Evolutionary conservation across 2,113 vertebrate species (phyloP).

Genomic region (Kobus ellipsiprymnus): DNA sequence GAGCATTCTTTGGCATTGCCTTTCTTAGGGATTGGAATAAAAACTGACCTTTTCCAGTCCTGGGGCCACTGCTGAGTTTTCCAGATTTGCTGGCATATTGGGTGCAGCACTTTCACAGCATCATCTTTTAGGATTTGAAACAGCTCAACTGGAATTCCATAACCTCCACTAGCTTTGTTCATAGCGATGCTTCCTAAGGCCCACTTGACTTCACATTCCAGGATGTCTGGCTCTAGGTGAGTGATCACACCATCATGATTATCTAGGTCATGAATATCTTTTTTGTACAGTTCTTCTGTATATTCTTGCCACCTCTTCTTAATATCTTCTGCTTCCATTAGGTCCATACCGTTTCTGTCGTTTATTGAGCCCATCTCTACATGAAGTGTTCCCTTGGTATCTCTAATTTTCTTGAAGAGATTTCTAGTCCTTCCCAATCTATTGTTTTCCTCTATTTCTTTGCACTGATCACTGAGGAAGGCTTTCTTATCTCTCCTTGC

Average conservation of each 20-base stretch:
- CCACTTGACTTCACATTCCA: background rate
- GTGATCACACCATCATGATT: background rate
- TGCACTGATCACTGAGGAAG: background rate
- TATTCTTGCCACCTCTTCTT: background rate
- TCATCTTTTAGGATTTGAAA: too few relatives aligned
- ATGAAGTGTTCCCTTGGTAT: background rate
- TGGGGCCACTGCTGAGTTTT: background rate
- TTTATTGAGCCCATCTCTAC: background rate
- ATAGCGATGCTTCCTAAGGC: background rate
- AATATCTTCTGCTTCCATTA: background rate
- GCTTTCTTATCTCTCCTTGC: background rate
- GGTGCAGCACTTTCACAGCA: background rate
- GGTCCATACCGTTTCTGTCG: background rate
- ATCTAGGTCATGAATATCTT: background rate
- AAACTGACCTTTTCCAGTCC: background rate
- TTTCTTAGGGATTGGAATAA: background rate
- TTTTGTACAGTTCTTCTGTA: background rate
- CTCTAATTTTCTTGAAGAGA: background rate
- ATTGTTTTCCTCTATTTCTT: background rate
- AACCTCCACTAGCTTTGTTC: background rate
- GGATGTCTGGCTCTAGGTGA: background rate
- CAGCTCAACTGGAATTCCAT: background rate
- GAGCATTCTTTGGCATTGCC: background rate
- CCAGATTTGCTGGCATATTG: background rate
- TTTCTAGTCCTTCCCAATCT: background rate